phyloP scores from a whole-genome alignment of 2,113 vertebrate genomes.

The Notarius quadriscutis region DNA sequence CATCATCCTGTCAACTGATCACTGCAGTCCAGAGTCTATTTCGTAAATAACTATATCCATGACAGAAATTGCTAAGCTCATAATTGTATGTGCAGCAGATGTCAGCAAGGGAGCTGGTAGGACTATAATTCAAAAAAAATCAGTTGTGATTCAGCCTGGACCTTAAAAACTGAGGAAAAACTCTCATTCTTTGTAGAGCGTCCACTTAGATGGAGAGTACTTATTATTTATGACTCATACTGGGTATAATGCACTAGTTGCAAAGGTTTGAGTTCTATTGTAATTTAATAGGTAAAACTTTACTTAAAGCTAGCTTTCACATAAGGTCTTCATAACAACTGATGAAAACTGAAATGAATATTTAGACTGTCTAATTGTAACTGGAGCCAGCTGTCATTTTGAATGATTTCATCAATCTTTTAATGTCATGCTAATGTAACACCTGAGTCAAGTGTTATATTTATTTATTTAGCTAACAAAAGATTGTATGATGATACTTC shows the following conservation, averaged over 20 bases:
- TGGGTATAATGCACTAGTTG: neutral
- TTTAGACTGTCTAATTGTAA: neutral
- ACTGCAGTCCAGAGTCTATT: neutral
- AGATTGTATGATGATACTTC: neutral
- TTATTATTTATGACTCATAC: neutral
- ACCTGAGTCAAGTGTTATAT: neutral
- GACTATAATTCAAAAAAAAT: neutral
- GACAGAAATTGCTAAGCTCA: conserved; percentile 5
- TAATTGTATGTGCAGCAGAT: conserved; percentile 4
- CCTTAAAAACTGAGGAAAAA: neutral
- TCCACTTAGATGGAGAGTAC: neutral
- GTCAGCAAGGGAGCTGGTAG: neutral
- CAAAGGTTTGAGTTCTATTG: no score
- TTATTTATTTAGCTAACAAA: neutral
- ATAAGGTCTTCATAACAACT: neutral
- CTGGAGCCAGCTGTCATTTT: neutral
- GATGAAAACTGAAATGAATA: neutral
- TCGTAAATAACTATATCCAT: conserved; percentile 4
- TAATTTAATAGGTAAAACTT: neutral
- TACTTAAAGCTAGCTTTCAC: neutral
- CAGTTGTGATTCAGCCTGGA: neutral
- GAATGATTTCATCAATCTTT: neutral
- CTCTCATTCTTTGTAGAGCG: neutral
- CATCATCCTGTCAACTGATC: neutral
- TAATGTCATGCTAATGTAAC: neutral